phyloP scores from a whole-genome alignment of 2,113 vertebrate genomes.

The Coptodon rendalli region DNA sequence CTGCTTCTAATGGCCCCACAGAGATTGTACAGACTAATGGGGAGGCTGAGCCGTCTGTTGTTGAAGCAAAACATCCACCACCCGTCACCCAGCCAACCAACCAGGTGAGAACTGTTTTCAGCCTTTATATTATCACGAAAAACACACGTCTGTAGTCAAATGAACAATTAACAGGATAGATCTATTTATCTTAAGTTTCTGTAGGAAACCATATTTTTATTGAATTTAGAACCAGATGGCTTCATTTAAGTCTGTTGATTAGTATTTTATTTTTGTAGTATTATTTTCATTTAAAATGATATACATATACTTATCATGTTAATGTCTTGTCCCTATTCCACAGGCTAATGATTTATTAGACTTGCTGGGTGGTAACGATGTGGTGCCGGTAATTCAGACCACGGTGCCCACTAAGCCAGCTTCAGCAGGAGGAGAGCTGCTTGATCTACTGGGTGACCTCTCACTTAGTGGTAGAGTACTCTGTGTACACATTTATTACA shows the following conservation, averaged over 20 bases:
- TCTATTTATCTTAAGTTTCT: background rate
- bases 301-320: background rate
- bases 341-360: conserved; percentile 97
- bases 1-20: conserved; percentile 87
- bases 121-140: background rate
- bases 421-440: conserved; percentile 90
- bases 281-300: background rate
- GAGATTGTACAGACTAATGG: conserved; percentile 95
- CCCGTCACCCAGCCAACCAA: conserved; percentile 79
- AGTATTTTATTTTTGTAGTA: background rate
- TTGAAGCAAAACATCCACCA: conserved; percentile 85
- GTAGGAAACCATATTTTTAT: background rate
- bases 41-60: conserved; percentile 84
- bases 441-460: conserved; percentile 92
- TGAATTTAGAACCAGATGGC: background rate
- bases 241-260: background rate
- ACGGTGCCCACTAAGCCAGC: conserved; percentile 82
- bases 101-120: conserved; percentile 75
- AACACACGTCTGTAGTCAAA: background rate
- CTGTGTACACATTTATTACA: background rate
- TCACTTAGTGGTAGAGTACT: conserved; percentile 80
- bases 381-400: conserved; percentile 88
- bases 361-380: conserved; percentile 87
- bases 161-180: background rate
- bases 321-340: background rate